These are phyloP conservation scores for Oscheius sp. DNA, from an alignment of 2,888 invertebrate genomes.

Conservation along the genomic window DNA sequence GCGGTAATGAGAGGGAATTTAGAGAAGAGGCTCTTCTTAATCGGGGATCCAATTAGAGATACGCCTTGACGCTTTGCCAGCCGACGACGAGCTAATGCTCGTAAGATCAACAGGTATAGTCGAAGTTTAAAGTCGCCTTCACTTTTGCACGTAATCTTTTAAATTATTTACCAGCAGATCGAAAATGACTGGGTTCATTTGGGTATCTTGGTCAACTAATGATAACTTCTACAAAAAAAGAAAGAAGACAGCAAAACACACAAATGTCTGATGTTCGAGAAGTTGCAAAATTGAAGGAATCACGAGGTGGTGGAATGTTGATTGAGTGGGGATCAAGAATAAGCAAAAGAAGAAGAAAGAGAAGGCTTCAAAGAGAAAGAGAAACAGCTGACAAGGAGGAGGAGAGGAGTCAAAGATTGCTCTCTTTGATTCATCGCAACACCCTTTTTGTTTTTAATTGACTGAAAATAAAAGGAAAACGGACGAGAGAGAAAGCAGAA, in stretches of 20 bases:
- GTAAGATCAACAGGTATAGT: background rate
- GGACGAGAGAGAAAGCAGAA: background rate
- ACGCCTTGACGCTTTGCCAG: too few relatives aligned
- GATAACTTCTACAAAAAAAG: too few relatives aligned
- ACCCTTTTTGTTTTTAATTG: background rate
- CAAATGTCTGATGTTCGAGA: background rate
- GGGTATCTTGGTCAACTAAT: background rate
- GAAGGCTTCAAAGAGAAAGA: background rate
- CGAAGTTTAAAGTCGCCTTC: background rate
- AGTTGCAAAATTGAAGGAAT: background rate
- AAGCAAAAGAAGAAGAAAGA: slow-evolving; percentile 12
- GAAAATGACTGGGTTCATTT: too few relatives aligned
- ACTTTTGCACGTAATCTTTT: too few relatives aligned
- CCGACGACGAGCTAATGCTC: too few relatives aligned
- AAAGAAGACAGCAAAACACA: too few relatives aligned
- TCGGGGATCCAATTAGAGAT: too few relatives aligned
- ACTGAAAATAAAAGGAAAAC: background rate
- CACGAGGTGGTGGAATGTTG: slow-evolving; percentile 5
- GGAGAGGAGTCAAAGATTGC: background rate
- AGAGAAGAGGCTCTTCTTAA: too few relatives aligned
- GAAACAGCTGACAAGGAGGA: slow-evolving; percentile 9
- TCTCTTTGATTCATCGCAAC: background rate
- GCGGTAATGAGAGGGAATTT: too few relatives aligned
- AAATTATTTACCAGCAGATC: too few relatives aligned
- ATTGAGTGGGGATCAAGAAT: slow-evolving; percentile 28